Evolutionary conservation across 1,140 invertebrate species (phyloP).

Genomic region (Pseudomyrmex flavicornis): DNA sequence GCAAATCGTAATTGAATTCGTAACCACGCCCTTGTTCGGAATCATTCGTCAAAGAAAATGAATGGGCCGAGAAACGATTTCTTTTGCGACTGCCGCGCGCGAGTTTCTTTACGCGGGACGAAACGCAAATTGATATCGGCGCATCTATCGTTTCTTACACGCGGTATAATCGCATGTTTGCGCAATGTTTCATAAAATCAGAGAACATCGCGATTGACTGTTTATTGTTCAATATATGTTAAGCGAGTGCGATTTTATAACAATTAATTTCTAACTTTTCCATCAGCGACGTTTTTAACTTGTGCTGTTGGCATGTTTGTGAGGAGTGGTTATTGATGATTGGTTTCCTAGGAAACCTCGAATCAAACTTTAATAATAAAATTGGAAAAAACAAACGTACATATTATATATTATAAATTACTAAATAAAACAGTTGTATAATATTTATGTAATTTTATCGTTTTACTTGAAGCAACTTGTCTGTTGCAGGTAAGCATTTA

Average conservation of each 20-base stretch:
- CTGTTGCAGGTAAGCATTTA: slow-evolving; percentile 40
- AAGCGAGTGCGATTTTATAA: not conserved
- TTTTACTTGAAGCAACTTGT: not conserved
- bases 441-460: not conserved
- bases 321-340: not conserved
- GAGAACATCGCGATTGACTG: not conserved
- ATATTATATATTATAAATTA: not conserved
- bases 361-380: too few species aligned
- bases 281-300: not conserved
- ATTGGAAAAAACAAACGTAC: not conserved
- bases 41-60: slow-evolving; percentile 75
- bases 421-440: not conserved
- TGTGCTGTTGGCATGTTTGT: not conserved
- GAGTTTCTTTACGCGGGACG: slow-evolving; percentile 54
- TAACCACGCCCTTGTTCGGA: slow-evolving; percentile 47
- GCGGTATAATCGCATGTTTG: slow-evolving; percentile 17
- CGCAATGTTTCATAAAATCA: not conserved
- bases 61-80: slow-evolving; percentile 67
- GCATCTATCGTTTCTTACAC: slow-evolving; percentile 31
- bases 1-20: slow-evolving; percentile 75
- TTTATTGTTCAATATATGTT: not conserved
- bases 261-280: not conserved
- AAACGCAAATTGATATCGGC: slow-evolving; percentile 67
- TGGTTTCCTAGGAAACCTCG: too few species aligned
- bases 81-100: slow-evolving; percentile 41